phyloP scores from a whole-genome alignment of 2,888 invertebrate genomes.

The Noctua fimbriata region DNA sequence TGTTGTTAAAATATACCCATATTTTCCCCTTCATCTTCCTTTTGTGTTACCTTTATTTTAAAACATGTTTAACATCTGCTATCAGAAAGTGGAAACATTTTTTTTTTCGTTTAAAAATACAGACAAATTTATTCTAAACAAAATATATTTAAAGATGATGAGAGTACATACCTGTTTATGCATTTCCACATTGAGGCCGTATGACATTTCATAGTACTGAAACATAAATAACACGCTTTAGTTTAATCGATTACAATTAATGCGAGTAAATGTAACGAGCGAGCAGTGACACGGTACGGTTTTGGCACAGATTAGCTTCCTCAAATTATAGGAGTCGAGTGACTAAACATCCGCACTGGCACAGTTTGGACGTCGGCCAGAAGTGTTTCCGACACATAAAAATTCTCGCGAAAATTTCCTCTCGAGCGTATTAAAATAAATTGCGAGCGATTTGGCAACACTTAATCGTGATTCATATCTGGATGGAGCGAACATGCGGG shows the following conservation, averaged over 20 bases:
- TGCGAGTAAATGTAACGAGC: slow-evolving; percentile 77
- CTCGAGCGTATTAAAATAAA: slow-evolving; percentile 90
- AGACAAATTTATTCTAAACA: slow-evolving; percentile 22
- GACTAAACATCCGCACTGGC: slow-evolving; percentile 89
- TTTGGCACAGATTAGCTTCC: slow-evolving; percentile 88
- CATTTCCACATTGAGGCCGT: slow-evolving; percentile 99
- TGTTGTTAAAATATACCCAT: slow-evolving; percentile 73
- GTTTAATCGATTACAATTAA: slow-evolving; percentile 78
- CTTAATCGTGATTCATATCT: slow-evolving; percentile 90
- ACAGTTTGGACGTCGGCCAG: slow-evolving; percentile 86
- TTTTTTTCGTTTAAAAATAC: slow-evolving; percentile 39
- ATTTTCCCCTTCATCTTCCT: slow-evolving; percentile 72
- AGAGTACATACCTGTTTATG: slow-evolving; percentile 96
- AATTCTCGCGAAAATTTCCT: slow-evolving; percentile 88
- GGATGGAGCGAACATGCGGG: slow-evolving; percentile 85
- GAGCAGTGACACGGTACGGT: slow-evolving; percentile 82
- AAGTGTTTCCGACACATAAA: slow-evolving; percentile 90
- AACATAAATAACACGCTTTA: slow-evolving; percentile 90
- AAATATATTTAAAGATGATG: slow-evolving; percentile 38
- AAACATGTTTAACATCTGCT: slow-evolving; percentile 64
- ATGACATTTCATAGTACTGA: slow-evolving; percentile 99
- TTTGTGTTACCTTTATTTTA: slow-evolving; percentile 67
- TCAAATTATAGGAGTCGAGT: slow-evolving; percentile 87
- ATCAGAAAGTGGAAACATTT: slow-evolving; percentile 77
- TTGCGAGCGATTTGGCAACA: slow-evolving; percentile 90